phyloP scores from a whole-genome alignment of 2,888 invertebrate species.

The Chalcis sispes region DNA sequence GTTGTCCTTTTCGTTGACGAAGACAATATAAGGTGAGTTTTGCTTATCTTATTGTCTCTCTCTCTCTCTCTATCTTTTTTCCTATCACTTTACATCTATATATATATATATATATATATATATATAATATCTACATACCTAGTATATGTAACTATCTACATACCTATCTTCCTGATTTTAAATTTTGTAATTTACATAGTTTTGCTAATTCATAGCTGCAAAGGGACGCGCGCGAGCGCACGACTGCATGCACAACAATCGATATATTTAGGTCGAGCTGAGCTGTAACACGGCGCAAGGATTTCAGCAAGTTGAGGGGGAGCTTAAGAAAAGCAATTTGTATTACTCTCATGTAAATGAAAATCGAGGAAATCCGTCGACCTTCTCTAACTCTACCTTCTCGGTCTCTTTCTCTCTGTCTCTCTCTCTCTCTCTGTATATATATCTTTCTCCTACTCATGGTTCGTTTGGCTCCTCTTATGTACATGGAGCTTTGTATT shows the following conservation, averaged over 20 bases:
- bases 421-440: neutral
- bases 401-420: neutral
- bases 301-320: neutral
- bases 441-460: too few species aligned
- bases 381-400: neutral
- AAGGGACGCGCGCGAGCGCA: too few species aligned
- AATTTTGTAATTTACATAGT: too few species aligned
- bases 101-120: neutral
- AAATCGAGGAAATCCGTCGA: conserved; percentile 44
- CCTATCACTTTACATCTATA: neutral
- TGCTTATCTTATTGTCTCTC: too few species aligned
- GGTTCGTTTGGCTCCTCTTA: too few species aligned
- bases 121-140: neutral
- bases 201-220: too few species aligned
- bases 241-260: too few species aligned
- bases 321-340: conserved; percentile 52
- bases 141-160: too few species aligned
- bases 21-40: conserved; percentile 80
- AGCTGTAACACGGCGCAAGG: too few species aligned
- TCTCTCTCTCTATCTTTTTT: neutral
- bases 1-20: conserved; percentile 86
- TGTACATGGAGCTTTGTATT: too few species aligned
- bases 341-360: conserved; percentile 53
- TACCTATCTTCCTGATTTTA: too few species aligned
- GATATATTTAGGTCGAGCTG: too few species aligned